phyloP scores from a whole-genome alignment of 2,113 vertebrate species.

The Dolichotis patagonum region DNA sequence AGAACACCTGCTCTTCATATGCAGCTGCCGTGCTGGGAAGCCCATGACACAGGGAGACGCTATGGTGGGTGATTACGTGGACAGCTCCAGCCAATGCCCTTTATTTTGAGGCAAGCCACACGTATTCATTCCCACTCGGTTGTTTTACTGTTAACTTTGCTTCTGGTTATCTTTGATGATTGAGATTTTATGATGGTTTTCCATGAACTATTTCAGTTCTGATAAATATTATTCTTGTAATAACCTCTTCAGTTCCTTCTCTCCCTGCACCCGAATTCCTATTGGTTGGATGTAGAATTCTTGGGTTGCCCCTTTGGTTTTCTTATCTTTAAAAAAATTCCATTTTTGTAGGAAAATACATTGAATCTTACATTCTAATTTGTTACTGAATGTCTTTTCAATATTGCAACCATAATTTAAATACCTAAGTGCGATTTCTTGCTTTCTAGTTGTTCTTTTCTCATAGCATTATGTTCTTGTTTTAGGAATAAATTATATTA shows the following conservation, averaged over 20 bases:
- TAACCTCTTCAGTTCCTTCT: neutral
- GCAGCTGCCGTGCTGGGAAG: neutral
- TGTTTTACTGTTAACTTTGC: neutral
- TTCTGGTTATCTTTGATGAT: neutral
- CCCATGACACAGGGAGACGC: neutral
- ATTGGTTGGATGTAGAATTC: neutral
- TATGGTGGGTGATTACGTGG: neutral
- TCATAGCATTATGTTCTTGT: neutral
- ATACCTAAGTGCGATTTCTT: neutral
- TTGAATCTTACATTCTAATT: neutral
- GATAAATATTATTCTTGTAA: slow-evolving; percentile 28
- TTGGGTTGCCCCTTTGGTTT: neutral
- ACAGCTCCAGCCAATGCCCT: neutral
- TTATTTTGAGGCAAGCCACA: neutral
- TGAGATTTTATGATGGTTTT: neutral
- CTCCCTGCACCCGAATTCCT: neutral
- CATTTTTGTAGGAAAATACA: neutral
- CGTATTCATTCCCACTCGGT: neutral
- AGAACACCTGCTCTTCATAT: neutral
- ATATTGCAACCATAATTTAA: neutral
- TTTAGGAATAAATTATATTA: neutral
- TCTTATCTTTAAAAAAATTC: neutral
- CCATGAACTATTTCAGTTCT: neutral
- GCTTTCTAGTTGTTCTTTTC: neutral
- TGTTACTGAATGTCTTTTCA: neutral